phyloP scores from a whole-genome alignment of 2,888 invertebrate species.

The Bellardia pandia region DNA sequence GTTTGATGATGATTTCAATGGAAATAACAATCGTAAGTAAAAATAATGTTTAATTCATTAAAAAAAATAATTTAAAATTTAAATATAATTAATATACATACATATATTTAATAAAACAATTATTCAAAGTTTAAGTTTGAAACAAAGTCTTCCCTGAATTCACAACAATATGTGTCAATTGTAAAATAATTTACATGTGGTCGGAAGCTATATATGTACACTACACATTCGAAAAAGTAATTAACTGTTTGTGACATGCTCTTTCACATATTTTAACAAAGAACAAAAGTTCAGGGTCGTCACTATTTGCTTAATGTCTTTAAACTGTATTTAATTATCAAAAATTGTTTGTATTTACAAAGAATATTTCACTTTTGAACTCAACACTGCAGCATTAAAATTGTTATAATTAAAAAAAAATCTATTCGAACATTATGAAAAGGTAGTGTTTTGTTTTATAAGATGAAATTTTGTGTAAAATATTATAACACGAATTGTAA shows the following conservation, averaged over 20 bases:
- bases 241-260: not conserved
- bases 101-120: not conserved
- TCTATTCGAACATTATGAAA: no score
- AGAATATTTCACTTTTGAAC: no score
- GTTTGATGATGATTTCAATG: constrained; percentile 77
- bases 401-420: no score
- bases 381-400: no score
- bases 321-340: not conserved
- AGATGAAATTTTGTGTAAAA: no score
- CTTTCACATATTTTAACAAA: not conserved
- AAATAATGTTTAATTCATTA: constrained; percentile 37
- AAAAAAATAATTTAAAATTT: not conserved
- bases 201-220: not conserved
- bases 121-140: not conserved
- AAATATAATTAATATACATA: no score
- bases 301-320: not conserved
- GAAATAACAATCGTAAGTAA: constrained; percentile 78
- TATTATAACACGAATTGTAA: no score
- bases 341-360: no score
- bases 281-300: not conserved
- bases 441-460: no score
- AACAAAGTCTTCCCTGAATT: not conserved
- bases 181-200: not conserved
- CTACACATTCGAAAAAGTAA: not conserved
- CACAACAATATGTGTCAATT: not conserved